Conservation (phyloP, 2,888 invertebrate species). For the Acrocera orbiculus region DNA sequence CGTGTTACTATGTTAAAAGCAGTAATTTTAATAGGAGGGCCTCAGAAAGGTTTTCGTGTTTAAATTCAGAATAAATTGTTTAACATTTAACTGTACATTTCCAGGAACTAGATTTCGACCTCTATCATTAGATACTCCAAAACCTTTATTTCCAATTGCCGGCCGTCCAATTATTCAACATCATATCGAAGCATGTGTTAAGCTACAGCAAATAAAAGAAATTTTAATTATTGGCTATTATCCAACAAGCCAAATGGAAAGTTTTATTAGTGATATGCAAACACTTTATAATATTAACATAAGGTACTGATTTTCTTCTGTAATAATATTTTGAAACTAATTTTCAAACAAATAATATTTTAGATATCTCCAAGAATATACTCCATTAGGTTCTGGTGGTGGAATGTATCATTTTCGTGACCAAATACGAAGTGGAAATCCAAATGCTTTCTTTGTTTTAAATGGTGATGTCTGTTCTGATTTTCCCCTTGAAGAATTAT, state of each 20-base stretch:
- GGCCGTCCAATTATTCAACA: constrained; percentile 93
- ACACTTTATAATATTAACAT: constrained; percentile 64
- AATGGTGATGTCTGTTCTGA: constrained; percentile 98
- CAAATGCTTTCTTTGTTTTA: constrained; percentile 79
- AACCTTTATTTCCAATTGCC: constrained; percentile 93
- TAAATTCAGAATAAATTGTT: not conserved
- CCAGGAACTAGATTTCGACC: constrained; percentile 93
- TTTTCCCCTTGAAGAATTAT: constrained; percentile 74
- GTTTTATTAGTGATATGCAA: constrained; percentile 75
- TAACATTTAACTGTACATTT: constrained; percentile 10
- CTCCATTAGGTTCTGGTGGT: constrained; percentile 87
- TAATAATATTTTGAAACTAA: not conserved
- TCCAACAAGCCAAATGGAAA: constrained; percentile 62
- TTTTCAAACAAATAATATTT: not conserved
- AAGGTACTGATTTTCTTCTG: constrained; percentile 34
- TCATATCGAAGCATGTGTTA: constrained; percentile 83
- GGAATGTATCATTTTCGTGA: constrained; percentile 95
- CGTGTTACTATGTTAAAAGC: constrained; percentile 73
- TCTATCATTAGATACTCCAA: constrained; percentile 89
- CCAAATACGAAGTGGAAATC: constrained; percentile 76
- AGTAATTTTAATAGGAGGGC: constrained; percentile 83
- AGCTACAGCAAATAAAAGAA: constrained; percentile 65
- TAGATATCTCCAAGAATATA: constrained; percentile 84
- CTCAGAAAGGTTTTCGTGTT: constrained; percentile 62
- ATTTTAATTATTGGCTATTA: constrained; percentile 90